phyloP scores from a whole-genome alignment of 2,888 invertebrate genomes.

The Caenorhabditis macrosperma region DNA sequence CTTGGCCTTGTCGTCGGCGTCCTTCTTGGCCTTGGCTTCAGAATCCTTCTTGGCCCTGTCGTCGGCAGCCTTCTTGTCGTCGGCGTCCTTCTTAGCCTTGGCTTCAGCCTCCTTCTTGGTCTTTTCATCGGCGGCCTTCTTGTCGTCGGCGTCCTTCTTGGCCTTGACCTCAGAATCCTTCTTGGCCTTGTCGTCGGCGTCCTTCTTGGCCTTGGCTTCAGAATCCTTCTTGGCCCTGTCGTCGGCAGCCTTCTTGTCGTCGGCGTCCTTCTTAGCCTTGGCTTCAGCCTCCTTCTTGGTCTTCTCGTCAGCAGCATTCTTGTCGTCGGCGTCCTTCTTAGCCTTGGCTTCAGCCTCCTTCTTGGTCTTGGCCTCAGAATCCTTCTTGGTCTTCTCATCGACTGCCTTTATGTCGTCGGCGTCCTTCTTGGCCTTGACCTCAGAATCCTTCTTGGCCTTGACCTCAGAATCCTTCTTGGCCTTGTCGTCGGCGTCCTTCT shows the following conservation, averaged over 20 bases:
- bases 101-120: conserved; percentile 42
- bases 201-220: conserved; percentile 34
- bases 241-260: conserved; percentile 27
- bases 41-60: conserved; percentile 33
- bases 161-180: conserved; percentile 35
- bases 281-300: conserved; percentile 46
- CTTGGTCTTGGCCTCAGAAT: conserved; percentile 25
- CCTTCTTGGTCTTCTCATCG: conserved; percentile 42
- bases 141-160: conserved; percentile 35
- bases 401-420: conserved; percentile 20
- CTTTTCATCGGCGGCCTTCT: conserved; percentile 13
- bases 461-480: conserved; percentile 19
- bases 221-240: conserved; percentile 1
- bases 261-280: conserved; percentile 54
- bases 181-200: conserved; percentile 22
- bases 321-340: conserved; percentile 54
- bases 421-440: too few relatives aligned
- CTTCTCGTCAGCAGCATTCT: conserved; percentile 31
- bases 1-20: conserved; percentile 21
- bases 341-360: conserved; percentile 42
- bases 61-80: conserved; percentile 38
- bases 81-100: conserved; percentile 44
- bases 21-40: conserved; percentile 28
- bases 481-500: conserved; percentile 21
- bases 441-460: too few relatives aligned